Evolutionary conservation across 2,797 vertebrate species (phyloP), one percentile per base, ranked within the genome.

Genomic region (Myotis planiceps): DNA sequence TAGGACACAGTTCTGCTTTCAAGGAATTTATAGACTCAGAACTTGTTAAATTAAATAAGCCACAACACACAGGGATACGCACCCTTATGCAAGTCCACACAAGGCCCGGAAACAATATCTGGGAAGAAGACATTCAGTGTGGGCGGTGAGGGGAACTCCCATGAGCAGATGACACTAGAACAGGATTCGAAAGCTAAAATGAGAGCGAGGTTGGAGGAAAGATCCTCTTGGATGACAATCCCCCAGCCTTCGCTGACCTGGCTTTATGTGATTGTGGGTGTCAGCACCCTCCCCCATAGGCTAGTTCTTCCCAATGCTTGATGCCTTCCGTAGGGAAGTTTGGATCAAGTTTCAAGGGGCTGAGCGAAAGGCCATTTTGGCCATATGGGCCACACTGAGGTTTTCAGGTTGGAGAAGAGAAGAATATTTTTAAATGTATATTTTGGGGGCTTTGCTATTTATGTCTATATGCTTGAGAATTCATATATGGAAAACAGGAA

Each of bases 11-110:
- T 49, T 25, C 55, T 80, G 47, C 39, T 95, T 86, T 88, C 80
- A 81, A 88, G 66, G 78, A 96, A 89, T 92, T 39, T 87, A 60
- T 19, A 81, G 90, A 39, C n/a, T 90, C 29, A 4, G n/a, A 90
- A 39, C 34, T 12, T 75, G 68, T 60, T 81, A 60, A 29, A 63
- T 81, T 79, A 85, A 97, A 39, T n/a, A 14, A 93, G 69, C 63
- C 42, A 32, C 10, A 10, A 21, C 15, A 27, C 15, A 23, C 53
- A 23, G 69, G 9, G 25, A 29, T 27, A 37, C 7, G n/a, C 45
- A 29, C 21, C 49, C 15, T 72, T 37, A 13, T 2, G 32, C 69
- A 81, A 66, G 81, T 71, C 81, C 55, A 9, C 14, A 6, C 21
- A 45, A 65, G 51, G 29, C 29, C 21, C 49, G 32, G 72, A 65